Conservation (phyloP, 2,113 vertebrate genomes). For the Lutjanus erythropterus region DNA sequence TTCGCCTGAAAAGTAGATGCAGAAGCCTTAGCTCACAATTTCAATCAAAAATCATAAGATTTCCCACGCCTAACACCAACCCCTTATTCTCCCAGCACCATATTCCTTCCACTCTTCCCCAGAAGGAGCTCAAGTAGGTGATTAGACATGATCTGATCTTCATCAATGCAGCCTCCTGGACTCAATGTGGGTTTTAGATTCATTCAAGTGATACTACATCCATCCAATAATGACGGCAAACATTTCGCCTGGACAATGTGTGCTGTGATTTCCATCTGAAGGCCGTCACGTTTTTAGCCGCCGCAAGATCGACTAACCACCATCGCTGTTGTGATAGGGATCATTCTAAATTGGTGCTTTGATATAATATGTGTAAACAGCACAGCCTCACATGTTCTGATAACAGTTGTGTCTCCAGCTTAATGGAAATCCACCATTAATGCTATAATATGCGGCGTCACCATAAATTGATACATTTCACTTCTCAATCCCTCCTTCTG, state of each 20-base stretch:
- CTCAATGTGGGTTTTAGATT: background rate
- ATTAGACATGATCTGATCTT: background rate
- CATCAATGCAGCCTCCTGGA: background rate
- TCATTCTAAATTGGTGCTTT: background rate
- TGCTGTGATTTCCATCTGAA: background rate
- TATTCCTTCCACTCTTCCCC: background rate
- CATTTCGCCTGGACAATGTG: background rate
- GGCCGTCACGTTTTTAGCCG: background rate
- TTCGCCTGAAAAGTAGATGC: too few species aligned
- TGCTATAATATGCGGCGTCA: background rate
- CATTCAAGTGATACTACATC: background rate
- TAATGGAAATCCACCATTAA: slow-evolving; percentile 24
- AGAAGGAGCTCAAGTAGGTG: background rate
- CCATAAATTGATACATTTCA: slow-evolving; percentile 26
- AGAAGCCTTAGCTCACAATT: too few species aligned
- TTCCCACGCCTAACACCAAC: too few species aligned
- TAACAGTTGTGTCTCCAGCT: slow-evolving; percentile 5
- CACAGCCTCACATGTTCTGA: background rate
- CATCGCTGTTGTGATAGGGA: background rate
- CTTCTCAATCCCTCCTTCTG: slow-evolving; percentile 39
- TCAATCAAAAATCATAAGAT: too few species aligned
- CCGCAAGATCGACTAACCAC: background rate
- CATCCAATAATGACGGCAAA: background rate
- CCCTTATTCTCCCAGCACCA: too few species aligned
- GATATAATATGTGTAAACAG: background rate